Base-by-base conservation (phyloP, 2,113 vertebrate genomes). In the Rhagologus leucostigma region DNA sequence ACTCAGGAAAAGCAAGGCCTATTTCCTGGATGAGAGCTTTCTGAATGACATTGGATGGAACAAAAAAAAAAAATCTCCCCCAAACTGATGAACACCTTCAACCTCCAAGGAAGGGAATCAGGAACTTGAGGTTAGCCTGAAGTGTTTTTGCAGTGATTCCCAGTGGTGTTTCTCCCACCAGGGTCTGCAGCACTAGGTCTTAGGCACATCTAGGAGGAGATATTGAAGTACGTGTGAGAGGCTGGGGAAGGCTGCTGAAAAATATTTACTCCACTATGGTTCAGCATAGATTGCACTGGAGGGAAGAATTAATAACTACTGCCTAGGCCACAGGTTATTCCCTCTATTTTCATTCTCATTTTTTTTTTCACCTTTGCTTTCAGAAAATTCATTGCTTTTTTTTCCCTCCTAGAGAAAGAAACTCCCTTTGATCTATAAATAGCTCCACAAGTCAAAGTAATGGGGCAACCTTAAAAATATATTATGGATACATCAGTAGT, bases 381-480 rank as follows among this genome's bases (percentile, higher is more conserved):
- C 52, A 80, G 80, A 95, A 95, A 96, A 91, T 73, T 70, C 69
- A 44, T 93, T 89, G 24, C 52, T 49, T 95, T 96, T 90, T 71
- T 33, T 42, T 16, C 15, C 29, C 37, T 87, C 64, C 56, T 70
- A 70, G 73, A 95, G 39, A 87, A 87, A 84, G 94, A 94, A 91
- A 81, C 64, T 92, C 88, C 67, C 95, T 97, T 96, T 95, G 87
- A 96, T 97, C 89, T 97, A 97, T 97, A 97, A 97, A 96, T 96
- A 95, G 63, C 46, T 95, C 79, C 57, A 75, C 69, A 89, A 96
- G 75, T 80, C 91, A 95, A 97, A 97, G 84, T 2, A 3, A 93
- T 62, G 76, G 84, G 90, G 29, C 83, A 50, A 76, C 84, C 87
- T 96, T 90, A 95, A 95, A 97, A 96, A 95, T 93, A 67, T 63